Conservation (phyloP, 2,888 invertebrate genomes). For the Arenicola marina region DNA sequence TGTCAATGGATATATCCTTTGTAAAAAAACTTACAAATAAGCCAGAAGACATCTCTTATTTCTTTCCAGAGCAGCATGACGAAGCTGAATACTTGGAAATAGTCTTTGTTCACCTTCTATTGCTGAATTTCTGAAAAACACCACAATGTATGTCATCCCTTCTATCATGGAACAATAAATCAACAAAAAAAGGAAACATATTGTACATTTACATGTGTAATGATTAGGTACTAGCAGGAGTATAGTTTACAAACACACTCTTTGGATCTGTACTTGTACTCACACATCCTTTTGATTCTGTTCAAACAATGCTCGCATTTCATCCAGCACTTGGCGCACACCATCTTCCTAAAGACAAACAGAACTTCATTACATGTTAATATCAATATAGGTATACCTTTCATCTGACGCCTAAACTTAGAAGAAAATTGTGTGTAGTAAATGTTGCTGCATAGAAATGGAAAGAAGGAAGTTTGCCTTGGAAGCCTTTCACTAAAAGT, state of each 20-base stretch:
- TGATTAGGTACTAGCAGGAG: too few relatives aligned
- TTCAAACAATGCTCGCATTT: constrained; percentile 81
- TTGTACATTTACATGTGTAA: neutral
- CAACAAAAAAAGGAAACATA: neutral
- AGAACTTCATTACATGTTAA: neutral
- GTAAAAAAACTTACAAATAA: constrained; percentile 61
- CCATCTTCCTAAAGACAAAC: constrained; percentile 19
- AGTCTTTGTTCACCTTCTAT: constrained; percentile 59
- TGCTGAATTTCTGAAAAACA: constrained; percentile 56
- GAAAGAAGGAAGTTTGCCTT: too few relatives aligned
- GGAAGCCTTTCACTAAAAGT: too few relatives aligned
- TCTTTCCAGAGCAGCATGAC: constrained; percentile 84
- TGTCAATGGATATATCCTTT: neutral
- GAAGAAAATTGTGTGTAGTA: too few relatives aligned
- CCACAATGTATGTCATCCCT: neutral
- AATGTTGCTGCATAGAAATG: too few relatives aligned
- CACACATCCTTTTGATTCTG: constrained; percentile 87
- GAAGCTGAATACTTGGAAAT: constrained; percentile 79
- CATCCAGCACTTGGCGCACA: constrained; percentile 81
- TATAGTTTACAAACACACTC: neutral
- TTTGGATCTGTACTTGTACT: constrained; percentile 38
- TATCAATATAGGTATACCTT: neutral
- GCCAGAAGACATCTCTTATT: constrained; percentile 85
- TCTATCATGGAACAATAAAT: neutral
- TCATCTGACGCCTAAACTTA: too few relatives aligned